Base-by-base conservation (phyloP, 2,797 vertebrate genomes). In the Arrhamphus sclerolepis region DNA sequence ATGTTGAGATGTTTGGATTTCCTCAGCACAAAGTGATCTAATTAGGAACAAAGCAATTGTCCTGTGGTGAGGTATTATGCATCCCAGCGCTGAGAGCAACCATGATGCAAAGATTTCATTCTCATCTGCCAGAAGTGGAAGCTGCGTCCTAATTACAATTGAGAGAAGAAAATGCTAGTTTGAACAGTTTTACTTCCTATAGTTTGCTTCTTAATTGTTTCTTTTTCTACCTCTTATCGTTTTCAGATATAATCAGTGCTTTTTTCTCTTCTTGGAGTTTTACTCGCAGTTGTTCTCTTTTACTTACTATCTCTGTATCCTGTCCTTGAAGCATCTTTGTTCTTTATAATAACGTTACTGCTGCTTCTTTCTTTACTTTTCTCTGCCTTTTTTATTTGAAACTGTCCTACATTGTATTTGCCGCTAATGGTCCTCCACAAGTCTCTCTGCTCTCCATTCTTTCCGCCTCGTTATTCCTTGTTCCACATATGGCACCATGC, bases 31-130 rank as follows among this genome's bases (percentile, higher is more conserved):
- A 72, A 77, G 57, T 46, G 26, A 22, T 70, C 70, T 85, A 76
- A 87, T 89, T 89, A 86, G 50, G 54, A 77, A 66, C 65, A 34
- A 66, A 76, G 62, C 34, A 44, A 53, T 70, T 54, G 50, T 79
- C 55, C 56, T 50, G 51, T 78, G 65, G 75, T 63, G 52, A 66
- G 60, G 63, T 31, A 48, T 21, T 52, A 46, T 55, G 49, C 47
- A 59, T 62, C 62, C 56, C 46, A 55, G 54, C 5, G 64, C 77
- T 74, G 48, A 49, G 55, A 78, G 70, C 77, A 77, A 72, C 63
- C 28, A 68, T 85, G 83, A 85, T 77, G 81, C 84, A 86, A 85
- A 62, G 64, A 79, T 84, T 86, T 87, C 75, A 69, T 53, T 77
- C 68, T 60, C 42, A 72, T 74, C 62, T 69, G 41, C 21, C 70